Percentiles rank a stretch among this genome's conserved stretches.
These are phyloP conservation scores for Cirrhinus molitorella DNA, from an alignment of 2,797 vertebrate species.

Conservation along the genomic window DNA sequence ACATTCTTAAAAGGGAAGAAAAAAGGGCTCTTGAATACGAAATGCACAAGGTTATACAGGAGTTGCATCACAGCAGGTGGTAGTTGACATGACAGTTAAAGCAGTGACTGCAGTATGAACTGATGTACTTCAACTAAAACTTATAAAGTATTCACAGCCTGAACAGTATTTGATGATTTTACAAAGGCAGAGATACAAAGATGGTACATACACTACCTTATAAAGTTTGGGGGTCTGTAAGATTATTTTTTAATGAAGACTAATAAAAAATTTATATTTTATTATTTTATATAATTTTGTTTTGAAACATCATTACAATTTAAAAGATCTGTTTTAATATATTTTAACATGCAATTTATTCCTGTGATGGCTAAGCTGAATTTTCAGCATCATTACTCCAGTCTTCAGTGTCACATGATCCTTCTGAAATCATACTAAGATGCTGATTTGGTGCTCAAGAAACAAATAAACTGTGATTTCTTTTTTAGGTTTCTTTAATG, in stretches of 20 bases:
- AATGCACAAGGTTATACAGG: not conserved
- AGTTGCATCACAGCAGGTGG: conserved; percentile 11
- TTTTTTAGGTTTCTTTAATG: too few relatives aligned
- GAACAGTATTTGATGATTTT: not conserved
- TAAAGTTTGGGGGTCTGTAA: not conserved
- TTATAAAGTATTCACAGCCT: not conserved
- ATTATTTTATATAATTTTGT: too few relatives aligned
- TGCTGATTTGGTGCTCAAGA: not conserved
- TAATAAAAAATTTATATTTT: too few relatives aligned
- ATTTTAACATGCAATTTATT: not conserved
- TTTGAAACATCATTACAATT: not conserved
- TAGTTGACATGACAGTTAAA: conserved; percentile 7
- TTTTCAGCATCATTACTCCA: not conserved
- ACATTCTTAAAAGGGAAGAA: conserved; percentile 28
- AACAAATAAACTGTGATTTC: too few relatives aligned
- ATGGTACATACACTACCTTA: not conserved
- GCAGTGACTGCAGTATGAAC: not conserved
- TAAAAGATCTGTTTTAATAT: not conserved
- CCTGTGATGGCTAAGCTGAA: not conserved
- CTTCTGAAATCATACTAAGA: not conserved
- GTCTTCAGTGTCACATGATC: not conserved
- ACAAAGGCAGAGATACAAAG: not conserved
- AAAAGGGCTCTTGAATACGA: conserved; percentile 7
- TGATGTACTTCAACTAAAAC: conserved; percentile 15
- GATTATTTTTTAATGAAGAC: not conserved